Percentiles rank a stretch among this genome's conserved stretches.
phyloP scores from a whole-genome alignment of 2,113 vertebrate species.

The Pagrus major region DNA sequence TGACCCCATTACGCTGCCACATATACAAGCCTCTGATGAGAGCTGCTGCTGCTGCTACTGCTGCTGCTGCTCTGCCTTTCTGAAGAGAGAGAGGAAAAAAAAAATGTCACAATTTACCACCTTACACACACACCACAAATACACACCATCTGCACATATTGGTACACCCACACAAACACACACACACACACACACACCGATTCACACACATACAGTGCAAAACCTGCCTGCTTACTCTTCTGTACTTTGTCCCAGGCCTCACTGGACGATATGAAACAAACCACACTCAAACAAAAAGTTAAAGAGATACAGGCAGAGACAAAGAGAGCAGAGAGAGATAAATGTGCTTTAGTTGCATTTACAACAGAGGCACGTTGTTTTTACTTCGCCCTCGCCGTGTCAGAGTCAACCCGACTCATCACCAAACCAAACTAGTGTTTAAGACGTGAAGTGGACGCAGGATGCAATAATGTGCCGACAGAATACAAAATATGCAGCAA shows the following conservation, averaged over 20 bases:
- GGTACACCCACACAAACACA: background rate
- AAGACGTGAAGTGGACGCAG: constrained; percentile 21
- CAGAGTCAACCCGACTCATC: background rate
- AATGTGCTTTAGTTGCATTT: constrained; percentile 14
- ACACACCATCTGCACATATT: too few species aligned
- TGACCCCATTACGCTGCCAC: constrained; percentile 76
- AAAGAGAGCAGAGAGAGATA: background rate
- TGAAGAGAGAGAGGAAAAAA: constrained; percentile 32
- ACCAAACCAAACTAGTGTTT: background rate
- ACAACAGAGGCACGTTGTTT: constrained; percentile 20
- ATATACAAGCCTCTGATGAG: constrained; percentile 68
- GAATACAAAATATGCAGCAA: too few species aligned
- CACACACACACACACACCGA: background rate
- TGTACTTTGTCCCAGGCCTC: constrained; percentile 33
- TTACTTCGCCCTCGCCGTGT: background rate
- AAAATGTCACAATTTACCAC: constrained; percentile 43
- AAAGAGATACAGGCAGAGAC: constrained; percentile 3
- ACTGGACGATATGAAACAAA: constrained; percentile 7
- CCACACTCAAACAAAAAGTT: constrained; percentile 4
- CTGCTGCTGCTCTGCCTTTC: constrained; percentile 44
- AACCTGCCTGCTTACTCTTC: constrained; percentile 30
- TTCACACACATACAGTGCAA: background rate
- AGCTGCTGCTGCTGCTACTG: constrained; percentile 54
- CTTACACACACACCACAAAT: background rate
- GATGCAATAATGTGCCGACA: constrained; percentile 4